A percentile compares a stretch with the other conserved stretches of the same genome.
These are phyloP conservation scores for human DNA, from an alignment of 2,113 vertebrate species.

Conservation along the genomic window GRCh38 chr3:191363001-191363500, in stretches of 20 bases:
- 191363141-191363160: neutral
- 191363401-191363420: neutral
- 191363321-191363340: neutral
- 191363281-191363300: neutral
- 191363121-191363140: slow-evolving; percentile 49
- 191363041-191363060: slow-evolving; percentile 50
- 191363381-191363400: neutral
- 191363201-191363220: neutral
- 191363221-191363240: slow-evolving; percentile 2
- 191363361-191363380: neutral
- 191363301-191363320: neutral
- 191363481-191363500: neutral
- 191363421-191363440: neutral
- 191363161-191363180: slow-evolving; percentile 15
- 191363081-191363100: neutral
- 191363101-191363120: slow-evolving; percentile 24
- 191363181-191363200: neutral
- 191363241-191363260: neutral
- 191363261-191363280: neutral
- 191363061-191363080: neutral
- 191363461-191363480: neutral
- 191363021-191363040: slow-evolving; percentile 3
- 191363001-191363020: slow-evolving; percentile 56
- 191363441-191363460: neutral
- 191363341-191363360: neutral